A percentile compares a stretch with the other conserved stretches of the same genome.
Conservation (phyloP, 2,888 invertebrate species). For the Macaria liturata region DNA sequence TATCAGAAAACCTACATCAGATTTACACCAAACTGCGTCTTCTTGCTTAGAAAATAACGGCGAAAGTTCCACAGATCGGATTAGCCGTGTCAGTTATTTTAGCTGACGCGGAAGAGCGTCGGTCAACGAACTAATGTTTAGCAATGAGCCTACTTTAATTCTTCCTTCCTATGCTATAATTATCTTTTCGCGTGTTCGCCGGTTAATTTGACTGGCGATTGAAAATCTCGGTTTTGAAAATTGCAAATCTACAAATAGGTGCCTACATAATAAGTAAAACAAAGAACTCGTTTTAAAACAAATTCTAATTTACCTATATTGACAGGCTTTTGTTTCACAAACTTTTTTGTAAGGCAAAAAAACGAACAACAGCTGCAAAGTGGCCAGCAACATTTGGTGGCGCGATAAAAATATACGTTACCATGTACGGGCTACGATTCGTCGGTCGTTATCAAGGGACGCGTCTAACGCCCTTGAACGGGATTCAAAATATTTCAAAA, state of each 20-base stretch:
- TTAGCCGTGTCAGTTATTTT: constrained; percentile 52
- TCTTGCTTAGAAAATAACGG: constrained; percentile 34
- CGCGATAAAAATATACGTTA: constrained; percentile 61
- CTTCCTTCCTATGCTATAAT: constrained; percentile 45
- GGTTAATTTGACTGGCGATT: constrained; percentile 5
- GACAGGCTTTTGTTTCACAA: no score
- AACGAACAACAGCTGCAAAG: constrained; percentile 22
- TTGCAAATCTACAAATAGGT: no score
- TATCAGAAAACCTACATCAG: constrained; percentile 15
- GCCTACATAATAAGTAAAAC: no score
- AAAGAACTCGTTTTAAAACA: no score
- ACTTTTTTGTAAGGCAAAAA: neutral
- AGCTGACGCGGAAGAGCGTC: constrained; percentile 57
- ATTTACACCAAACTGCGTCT: constrained; percentile 24
- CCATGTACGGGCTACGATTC: constrained; percentile 57
- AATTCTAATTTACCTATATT: no score
- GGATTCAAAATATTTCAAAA: constrained; percentile 57
- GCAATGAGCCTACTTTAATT: constrained; percentile 42
- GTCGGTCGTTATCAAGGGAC: constrained; percentile 72
- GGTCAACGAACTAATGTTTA: constrained; percentile 57
- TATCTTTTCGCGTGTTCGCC: constrained; percentile 36
- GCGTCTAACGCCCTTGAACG: constrained; percentile 59
- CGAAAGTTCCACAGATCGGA: constrained; percentile 35
- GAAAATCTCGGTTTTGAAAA: neutral
- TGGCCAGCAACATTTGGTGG: constrained; percentile 27